Base-by-base conservation (phyloP, 2,888 invertebrate species). In the Catocala fraxini region DNA sequence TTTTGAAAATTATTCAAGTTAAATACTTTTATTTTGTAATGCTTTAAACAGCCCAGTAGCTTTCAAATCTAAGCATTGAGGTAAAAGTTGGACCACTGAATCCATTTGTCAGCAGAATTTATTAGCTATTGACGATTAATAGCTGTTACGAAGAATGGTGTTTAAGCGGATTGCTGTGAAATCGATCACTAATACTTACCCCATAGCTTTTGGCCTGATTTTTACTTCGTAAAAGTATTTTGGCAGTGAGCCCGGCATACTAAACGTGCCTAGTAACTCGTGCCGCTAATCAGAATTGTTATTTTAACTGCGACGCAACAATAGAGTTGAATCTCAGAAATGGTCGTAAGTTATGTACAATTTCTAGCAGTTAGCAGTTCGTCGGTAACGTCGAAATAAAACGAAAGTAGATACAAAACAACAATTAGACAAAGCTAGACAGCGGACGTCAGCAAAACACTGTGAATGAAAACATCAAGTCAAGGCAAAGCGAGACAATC, bases 391-490 rank as follows among this genome's bases (percentile, higher is more conserved):
- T 80, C 80, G 65, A 80, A 83, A 83, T 80, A 70, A 78, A 85
- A 86, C 83, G 85, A 87, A 86, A 86, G 87, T 84, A 83, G 79
- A 79, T 80, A 82, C 70, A 73, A 77, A 78, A 80, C 76, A 79
- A 80, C 77, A 76, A 76, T 77, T 76, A 77, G 64, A 77, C 73
- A 79, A 79, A 79, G 80, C 75, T 81, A 77, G 81, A 79, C 74
- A 80, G 79, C 77, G 83, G 82, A 83, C 85, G 83, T 83, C 85
- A 87, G 85, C 86, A 86, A 89, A 91, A 88, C 88, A 81, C 82
- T 88, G 92, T 92, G 91, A 93, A 92, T 93, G 91, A 90, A 91
- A 89, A 90, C 87, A 88, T 88, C 83, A 78, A 84, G 81, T 78
- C 81, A 79, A 85, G 80, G 80, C 82, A 73, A 85, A 77, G 78